Percentiles rank a stretch among this genome's conserved stretches.
phyloP scores from a whole-genome alignment of 2,797 vertebrate species.

The Eurystomus glaucurus region DNA sequence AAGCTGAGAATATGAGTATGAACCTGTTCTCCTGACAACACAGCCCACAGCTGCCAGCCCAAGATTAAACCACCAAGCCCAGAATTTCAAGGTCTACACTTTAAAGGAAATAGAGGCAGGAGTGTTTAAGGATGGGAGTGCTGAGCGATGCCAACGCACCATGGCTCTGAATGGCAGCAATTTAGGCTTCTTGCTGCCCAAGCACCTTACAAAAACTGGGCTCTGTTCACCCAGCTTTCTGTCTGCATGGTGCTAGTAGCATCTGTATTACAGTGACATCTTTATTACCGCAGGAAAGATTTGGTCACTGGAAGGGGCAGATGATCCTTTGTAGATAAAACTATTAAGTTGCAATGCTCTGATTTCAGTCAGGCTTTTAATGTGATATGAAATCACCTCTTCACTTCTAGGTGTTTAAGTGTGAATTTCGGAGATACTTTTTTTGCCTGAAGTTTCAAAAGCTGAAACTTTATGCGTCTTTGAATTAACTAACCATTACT shows the following conservation, averaged over 20 bases:
- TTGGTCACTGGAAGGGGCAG: not conserved
- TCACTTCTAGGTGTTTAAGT: not conserved
- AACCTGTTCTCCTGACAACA: not conserved
- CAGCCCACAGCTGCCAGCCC: not conserved
- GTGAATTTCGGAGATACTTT: not conserved
- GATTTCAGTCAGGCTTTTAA: not conserved
- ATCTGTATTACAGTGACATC: not conserved
- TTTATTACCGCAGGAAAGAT: not conserved
- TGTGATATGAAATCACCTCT: not conserved
- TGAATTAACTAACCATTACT: not conserved
- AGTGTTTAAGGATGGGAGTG: not conserved
- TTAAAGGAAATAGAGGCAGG: not conserved
- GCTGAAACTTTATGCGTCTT: not conserved
- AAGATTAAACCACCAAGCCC: not conserved
- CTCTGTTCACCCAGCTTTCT: not conserved
- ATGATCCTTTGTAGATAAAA: not conserved
- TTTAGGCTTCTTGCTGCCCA: not conserved
- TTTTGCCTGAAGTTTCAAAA: not conserved
- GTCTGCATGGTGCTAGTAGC: not conserved
- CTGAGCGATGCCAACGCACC: not conserved
- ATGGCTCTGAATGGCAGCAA: not conserved
- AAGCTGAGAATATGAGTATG: not conserved
- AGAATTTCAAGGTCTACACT: not conserved
- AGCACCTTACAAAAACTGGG: not conserved
- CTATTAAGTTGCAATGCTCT: not conserved